Conservation (phyloP, 1,140 invertebrate species). For the Trachymyrmex septentrionalis region DNA sequence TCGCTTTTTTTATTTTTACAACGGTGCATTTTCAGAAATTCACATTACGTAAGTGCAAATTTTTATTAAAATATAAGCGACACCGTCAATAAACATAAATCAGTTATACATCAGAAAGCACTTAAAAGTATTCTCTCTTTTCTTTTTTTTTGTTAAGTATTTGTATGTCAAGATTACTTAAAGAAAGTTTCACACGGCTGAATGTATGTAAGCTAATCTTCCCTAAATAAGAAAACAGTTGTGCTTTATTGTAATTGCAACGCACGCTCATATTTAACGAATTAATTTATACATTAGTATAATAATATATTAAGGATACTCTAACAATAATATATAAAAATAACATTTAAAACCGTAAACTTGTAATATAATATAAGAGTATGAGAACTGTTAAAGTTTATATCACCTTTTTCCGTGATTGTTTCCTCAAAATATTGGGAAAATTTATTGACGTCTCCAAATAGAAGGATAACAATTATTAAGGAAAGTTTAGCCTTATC, state of each 20-base stretch:
- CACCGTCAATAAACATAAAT: neutral
- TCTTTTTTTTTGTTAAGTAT: neutral
- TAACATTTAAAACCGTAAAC: neutral
- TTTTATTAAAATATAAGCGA: neutral
- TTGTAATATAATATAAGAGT: neutral
- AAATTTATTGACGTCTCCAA: conserved; percentile 55
- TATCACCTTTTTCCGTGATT: conserved; percentile 36
- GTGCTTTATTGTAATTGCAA: no score
- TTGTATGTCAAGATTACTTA: no score
- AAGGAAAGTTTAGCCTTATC: conserved; percentile 60
- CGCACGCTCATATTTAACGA: no score
- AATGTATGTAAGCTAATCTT: no score
- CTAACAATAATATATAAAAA: neutral
- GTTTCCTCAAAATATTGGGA: neutral
- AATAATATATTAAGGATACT: no score
- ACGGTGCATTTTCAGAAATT: neutral
- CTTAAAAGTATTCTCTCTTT: neutral
- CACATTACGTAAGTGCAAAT: neutral
- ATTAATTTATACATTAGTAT: no score
- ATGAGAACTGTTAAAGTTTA: neutral
- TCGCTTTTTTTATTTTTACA: neutral
- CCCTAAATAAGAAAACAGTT: no score
- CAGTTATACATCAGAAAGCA: neutral
- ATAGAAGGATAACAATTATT: conserved; percentile 71
- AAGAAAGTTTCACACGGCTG: no score